Evolutionary conservation across 2,888 invertebrate species (phyloP), one percentile per base, ranked within the genome.

Genomic region (Timema cristinae): DNA sequence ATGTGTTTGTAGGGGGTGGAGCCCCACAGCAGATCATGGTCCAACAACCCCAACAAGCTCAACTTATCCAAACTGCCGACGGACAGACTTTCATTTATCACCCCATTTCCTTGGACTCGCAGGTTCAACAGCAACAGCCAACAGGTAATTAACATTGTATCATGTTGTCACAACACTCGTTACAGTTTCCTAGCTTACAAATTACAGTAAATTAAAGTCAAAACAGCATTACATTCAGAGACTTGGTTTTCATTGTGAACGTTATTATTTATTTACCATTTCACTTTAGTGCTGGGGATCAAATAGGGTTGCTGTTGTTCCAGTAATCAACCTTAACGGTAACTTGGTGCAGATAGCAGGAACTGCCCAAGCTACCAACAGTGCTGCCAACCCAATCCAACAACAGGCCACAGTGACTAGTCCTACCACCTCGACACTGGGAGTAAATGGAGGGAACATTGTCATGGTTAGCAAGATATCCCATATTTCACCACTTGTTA

Each of bases 51-150:
- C 88, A 87, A 76, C 89, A 87, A 73, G 88, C 93, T 7, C 96
- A 96, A 81, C 85, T 97, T 61, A 90, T 97, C 52, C 97, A 96
- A 81, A 92, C 95, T 0, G 88, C 94, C 0, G 96, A 96, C 82
- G 97, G 97, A 0, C 97, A 97, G 82, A 95, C 96, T 0, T 92
- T 93, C 77, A 88, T 95, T 71, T 95, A 95, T 81, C 96, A 97
- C 80, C 93, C 94, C 0, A 86, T 89, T 51, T 83, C 87, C 66
- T 80, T 89, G 16, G 87, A 89, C 74, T 84, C 85, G 54, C 83
- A 83, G 74, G 83, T 85, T 69, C 87, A 85, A 77, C 86, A 87
- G 75, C 81, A 87, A 0, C 89, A 90, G 80, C 88, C 89, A 2
- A 88, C 88, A 69, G 77, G 79, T 88, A 79, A 79, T 73, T n/a